Evolutionary conservation across 2,888 invertebrate genomes (phyloP).

Genomic region (Strigamia transsilvanica): DNA sequence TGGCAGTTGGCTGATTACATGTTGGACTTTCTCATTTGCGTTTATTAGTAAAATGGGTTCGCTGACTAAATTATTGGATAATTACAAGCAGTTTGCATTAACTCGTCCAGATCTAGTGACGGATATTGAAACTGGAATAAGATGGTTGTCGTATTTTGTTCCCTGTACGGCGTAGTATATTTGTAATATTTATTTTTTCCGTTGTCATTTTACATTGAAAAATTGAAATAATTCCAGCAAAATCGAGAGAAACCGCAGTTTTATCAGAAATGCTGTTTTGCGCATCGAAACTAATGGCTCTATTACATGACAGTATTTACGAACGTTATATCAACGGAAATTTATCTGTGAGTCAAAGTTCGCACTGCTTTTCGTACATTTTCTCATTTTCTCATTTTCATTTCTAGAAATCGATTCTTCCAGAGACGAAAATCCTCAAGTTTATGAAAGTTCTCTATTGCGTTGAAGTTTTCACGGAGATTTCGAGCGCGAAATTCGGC

Average conservation of each 20-base stretch:
- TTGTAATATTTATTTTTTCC: neutral
- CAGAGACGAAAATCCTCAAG: conserved; percentile 4
- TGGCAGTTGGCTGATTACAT: neutral
- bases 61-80: neutral
- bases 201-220: neutral
- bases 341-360: conserved; percentile 24
- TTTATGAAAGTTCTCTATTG: neutral
- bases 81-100: neutral
- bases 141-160: conserved; percentile 37
- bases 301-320: conserved; percentile 15
- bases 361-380: neutral
- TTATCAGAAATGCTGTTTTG: conserved; percentile 27
- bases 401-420: neutral
- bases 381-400: neutral
- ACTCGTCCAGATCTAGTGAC: neutral
- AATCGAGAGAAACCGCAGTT: neutral
- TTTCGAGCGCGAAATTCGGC: neutral
- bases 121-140: conserved; percentile 1
- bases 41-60: neutral
- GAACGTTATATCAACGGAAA: conserved; percentile 5
- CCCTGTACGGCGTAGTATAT: neutral
- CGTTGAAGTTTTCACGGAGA: conserved; percentile 23
- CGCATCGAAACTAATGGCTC: neutral
- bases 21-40: neutral
- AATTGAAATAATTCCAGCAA: neutral